These are phyloP conservation scores for Misgurnus anguillicaudatus DNA, from an alignment of 2,113 vertebrate genomes.

Conservation along the genomic window DNA sequence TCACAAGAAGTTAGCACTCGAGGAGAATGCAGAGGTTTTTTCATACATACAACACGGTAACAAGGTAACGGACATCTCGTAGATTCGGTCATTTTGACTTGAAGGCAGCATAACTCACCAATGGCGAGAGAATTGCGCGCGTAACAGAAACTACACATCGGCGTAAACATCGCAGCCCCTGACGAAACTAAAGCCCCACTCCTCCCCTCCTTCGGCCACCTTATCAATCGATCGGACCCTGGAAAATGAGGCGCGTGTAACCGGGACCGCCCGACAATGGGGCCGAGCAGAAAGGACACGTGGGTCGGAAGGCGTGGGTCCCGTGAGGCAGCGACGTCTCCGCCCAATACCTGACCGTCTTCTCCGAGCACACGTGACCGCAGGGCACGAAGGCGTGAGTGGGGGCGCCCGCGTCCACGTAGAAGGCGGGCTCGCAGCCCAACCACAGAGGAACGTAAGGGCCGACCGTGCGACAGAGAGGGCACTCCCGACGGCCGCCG, in stretches of 20 bases:
- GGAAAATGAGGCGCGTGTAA: conserved; percentile 94
- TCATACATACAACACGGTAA: no score
- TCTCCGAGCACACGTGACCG: conserved; percentile 96
- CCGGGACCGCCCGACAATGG: conserved; percentile 84
- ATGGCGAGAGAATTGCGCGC: background rate
- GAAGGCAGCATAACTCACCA: conserved; percentile 9
- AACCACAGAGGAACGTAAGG: conserved; percentile 97
- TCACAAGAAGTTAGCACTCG: no score
- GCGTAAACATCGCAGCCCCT: conserved; percentile 27
- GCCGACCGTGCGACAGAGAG: conserved; percentile 91
- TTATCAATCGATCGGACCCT: conserved; percentile 91
- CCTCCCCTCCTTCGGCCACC: conserved; percentile 29
- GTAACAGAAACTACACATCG: background rate
- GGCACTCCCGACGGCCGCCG: conserved; percentile 85
- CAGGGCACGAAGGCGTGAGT: conserved; percentile 93
- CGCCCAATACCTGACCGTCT: conserved; percentile 92
- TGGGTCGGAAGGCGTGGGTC: conserved; percentile 94
- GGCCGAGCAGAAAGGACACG: conserved; percentile 94
- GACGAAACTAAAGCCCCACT: conserved; percentile 10
- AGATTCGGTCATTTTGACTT: background rate
- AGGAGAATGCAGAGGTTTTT: no score
- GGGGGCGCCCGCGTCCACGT: conserved; percentile 90
- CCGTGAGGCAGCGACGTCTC: conserved; percentile 94
- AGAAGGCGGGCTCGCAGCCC: conserved; percentile 92
- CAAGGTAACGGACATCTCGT: background rate